Evolutionary conservation across 2,797 vertebrate species (phyloP).

Genomic region (Squalus acanthias): DNA sequence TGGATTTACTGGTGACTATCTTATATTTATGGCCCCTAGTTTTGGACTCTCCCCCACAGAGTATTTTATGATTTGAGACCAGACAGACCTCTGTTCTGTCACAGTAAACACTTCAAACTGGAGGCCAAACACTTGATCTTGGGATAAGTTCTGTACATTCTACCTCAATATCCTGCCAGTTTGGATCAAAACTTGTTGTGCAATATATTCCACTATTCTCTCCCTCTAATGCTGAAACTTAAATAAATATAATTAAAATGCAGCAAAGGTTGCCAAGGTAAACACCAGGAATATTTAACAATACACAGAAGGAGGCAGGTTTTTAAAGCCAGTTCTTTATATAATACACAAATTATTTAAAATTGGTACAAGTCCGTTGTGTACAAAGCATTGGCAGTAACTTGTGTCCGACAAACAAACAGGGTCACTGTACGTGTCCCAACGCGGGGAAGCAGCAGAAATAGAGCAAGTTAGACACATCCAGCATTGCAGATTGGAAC

Average conservation of each 20-base stretch:
- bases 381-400: not conserved
- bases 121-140: too few species aligned
- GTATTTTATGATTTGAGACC: too few species aligned
- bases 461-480: not conserved
- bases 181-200: not conserved
- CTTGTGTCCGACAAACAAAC: not conserved
- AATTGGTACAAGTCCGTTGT: not conserved
- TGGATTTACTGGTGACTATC: too few species aligned
- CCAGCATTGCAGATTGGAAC: not conserved
- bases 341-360: not conserved
- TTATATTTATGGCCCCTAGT: too few species aligned
- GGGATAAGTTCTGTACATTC: not conserved
- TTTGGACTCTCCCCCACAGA: too few species aligned
- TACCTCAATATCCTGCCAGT: not conserved
- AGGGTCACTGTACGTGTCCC: not conserved
- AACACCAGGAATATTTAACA: not conserved
- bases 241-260: not conserved
- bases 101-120: too few species aligned
- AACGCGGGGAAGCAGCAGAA: too few species aligned
- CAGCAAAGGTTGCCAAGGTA: not conserved
- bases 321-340: not conserved
- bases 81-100: too few species aligned
- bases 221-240: not conserved
- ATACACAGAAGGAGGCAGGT: not conserved
- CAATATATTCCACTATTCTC: not conserved